phyloP scores from a whole-genome alignment of 2,888 invertebrate genomes.

The Diaphora mendica region DNA sequence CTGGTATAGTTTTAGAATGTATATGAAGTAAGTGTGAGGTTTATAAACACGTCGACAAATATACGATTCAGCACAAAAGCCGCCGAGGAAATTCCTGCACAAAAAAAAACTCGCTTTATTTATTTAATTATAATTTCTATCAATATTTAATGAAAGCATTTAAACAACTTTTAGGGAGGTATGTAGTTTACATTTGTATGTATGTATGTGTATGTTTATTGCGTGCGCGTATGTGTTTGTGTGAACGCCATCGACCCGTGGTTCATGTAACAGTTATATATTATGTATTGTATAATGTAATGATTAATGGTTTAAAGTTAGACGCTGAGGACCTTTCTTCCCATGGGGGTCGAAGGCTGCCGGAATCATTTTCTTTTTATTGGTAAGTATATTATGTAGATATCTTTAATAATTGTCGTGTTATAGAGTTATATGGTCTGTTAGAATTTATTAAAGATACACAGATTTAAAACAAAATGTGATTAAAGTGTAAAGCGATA shows the following conservation, averaged over 20 bases:
- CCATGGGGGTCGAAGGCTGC: conserved; percentile 64
- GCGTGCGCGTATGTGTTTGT: conserved; percentile 31
- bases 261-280: conserved; percentile 57
- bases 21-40: not conserved
- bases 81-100: conserved; percentile 36
- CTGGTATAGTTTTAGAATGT: not conserved
- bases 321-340: conserved; percentile 58
- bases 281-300: conserved; percentile 53
- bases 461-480: not conserved
- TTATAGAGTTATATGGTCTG: not conserved
- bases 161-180: conserved; percentile 71
- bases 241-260: conserved; percentile 42
- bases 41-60: not conserved
- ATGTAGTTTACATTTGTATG: conserved; percentile 62
- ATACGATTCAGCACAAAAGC: conserved; percentile 29
- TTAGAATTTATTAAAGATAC: not conserved
- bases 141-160: conserved; percentile 69
- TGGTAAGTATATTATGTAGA: conserved; percentile 66
- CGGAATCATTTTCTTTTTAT: conserved; percentile 70
- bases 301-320: conserved; percentile 47
- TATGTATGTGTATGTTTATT: conserved; percentile 33
- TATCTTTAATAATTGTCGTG: not conserved
- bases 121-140: conserved; percentile 66
- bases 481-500: no score
- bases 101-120: conserved; percentile 63